Evolutionary conservation across 1,140 invertebrate genomes (phyloP).

Genomic region (Dreissena rostriformis): DNA sequence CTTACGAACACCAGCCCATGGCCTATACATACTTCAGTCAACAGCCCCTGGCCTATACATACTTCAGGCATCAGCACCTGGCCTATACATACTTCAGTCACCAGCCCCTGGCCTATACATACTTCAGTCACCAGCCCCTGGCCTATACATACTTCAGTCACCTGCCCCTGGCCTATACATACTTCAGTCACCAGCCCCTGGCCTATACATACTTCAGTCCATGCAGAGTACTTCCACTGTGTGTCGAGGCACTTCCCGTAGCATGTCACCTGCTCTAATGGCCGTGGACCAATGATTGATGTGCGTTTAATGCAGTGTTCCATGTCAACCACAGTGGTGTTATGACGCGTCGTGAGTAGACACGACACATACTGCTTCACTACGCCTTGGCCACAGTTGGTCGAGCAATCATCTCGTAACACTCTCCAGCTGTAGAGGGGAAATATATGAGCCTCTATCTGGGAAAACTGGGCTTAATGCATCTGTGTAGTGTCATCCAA

Average conservation of each 20-base stretch:
- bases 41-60: constrained; percentile 31
- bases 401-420: constrained; percentile 81
- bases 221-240: constrained; percentile 88
- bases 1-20: not conserved
- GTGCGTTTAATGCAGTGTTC: constrained; percentile 70
- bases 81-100: constrained; percentile 82
- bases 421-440: constrained; percentile 83
- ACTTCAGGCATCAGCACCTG: constrained; percentile 78
- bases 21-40: constrained; percentile 82
- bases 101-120: constrained; percentile 34
- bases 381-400: constrained; percentile 75
- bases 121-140: constrained; percentile 82
- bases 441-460: no score
- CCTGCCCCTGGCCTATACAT: constrained; percentile 31
- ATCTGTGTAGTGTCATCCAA: no score
- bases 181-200: constrained; percentile 82
- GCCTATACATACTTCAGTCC: constrained; percentile 83
- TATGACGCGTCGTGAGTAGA: constrained; percentile 78
- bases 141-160: constrained; percentile 82
- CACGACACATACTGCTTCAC: constrained; percentile 82
- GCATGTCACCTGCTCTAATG: constrained; percentile 84
- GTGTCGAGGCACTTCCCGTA: constrained; percentile 86
- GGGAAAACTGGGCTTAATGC: no score
- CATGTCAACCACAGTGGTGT: constrained; percentile 59
- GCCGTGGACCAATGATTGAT: constrained; percentile 81